phyloP scores from a whole-genome alignment of 2,888 invertebrate species.

The Sphinx pinastri region DNA sequence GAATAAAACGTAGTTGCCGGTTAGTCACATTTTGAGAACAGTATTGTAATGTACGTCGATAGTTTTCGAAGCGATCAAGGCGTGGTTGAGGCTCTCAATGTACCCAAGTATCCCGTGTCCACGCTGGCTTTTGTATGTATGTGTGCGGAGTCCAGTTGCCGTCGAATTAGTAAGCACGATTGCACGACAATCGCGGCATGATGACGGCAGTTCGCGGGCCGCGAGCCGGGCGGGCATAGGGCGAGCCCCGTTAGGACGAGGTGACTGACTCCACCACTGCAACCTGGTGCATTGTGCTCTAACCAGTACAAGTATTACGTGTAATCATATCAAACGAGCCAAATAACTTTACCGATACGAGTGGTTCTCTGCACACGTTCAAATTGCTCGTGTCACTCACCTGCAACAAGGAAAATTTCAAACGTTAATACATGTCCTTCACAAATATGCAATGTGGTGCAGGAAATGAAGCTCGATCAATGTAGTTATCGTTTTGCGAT shows the following conservation, averaged over 20 bases:
- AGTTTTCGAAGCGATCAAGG: conserved; percentile 43
- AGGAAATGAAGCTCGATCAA: neutral
- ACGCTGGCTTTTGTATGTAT: conserved; percentile 50
- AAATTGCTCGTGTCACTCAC: conserved; percentile 55
- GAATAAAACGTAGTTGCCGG: conserved; percentile 36
- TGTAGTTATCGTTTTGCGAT: conserved; percentile 22
- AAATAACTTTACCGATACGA: conserved; percentile 63
- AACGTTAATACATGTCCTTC: conserved; percentile 22
- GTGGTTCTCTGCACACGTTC: conserved; percentile 33
- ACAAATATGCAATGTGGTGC: neutral
- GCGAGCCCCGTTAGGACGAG: conserved; percentile 81
- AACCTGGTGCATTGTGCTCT: conserved; percentile 84
- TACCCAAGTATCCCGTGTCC: conserved; percentile 46
- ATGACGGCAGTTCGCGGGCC: conserved; percentile 67
- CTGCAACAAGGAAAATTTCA: conserved; percentile 59
- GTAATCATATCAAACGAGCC: conserved; percentile 70
- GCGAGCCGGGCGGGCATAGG: conserved; percentile 68
- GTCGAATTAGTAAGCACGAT: conserved; percentile 71
- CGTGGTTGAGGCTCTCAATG: conserved; percentile 42
- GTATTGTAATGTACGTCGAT: conserved; percentile 38
- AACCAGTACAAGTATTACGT: conserved; percentile 79
- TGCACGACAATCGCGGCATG: conserved; percentile 71
- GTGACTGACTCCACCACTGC: conserved; percentile 81
- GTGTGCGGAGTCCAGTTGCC: conserved; percentile 64
- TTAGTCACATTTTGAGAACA: conserved; percentile 33